Percentiles rank a stretch among this genome's conserved stretches.
These are phyloP conservation scores for Dasysyrphus tricinctus DNA, from an alignment of 2,888 invertebrate species.

Conservation along the genomic window DNA sequence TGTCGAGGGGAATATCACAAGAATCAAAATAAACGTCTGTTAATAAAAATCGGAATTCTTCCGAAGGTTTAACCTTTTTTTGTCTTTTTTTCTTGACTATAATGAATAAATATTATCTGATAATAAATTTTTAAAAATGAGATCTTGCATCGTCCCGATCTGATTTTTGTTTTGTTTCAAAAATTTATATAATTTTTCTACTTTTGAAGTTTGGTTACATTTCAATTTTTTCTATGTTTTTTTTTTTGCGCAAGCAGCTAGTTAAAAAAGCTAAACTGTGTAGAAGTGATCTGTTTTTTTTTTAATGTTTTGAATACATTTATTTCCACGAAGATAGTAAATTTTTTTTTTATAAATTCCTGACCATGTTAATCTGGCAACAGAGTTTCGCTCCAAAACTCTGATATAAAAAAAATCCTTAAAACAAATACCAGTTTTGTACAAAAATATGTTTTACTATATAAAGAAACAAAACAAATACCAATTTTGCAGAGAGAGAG, in stretches of 20 bases:
- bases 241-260: neutral
- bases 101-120: neutral
- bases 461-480: constrained; percentile 43
- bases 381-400: neutral
- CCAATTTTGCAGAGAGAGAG: constrained; percentile 2
- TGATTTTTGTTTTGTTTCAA: constrained; percentile 46
- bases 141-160: neutral
- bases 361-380: neutral
- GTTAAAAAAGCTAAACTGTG: neutral
- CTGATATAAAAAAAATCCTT: constrained; percentile 2
- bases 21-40: no score
- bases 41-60: neutral
- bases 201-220: neutral
- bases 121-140: neutral
- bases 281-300: neutral
- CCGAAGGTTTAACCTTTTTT: neutral
- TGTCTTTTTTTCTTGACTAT: neutral
- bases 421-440: neutral
- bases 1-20: no score
- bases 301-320: neutral
- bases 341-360: neutral
- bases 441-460: constrained; percentile 20
- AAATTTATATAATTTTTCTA: neutral
- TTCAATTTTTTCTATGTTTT: neutral
- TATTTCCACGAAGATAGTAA: neutral